Evolutionary conservation across 2,888 invertebrate species (phyloP), one percentile per base, ranked within the genome.

Genomic region (Byasa hedistus): DNA sequence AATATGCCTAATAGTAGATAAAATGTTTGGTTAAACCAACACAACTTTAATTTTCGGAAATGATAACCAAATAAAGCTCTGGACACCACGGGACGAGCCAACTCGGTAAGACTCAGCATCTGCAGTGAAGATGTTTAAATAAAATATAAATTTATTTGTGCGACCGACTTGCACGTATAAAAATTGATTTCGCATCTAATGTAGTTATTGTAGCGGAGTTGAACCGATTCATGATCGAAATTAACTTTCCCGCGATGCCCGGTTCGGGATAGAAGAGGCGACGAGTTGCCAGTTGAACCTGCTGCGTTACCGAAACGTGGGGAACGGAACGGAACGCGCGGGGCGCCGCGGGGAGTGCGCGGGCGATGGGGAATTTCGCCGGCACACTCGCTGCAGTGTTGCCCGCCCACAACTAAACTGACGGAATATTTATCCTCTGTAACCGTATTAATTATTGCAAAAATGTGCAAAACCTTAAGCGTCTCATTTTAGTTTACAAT

Each of bases 401-500:
- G 60, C 70, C 63, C 69, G 63, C 69, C 72, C 68, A 72, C 76
- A 79, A 81, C 73, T 82, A 85, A 86, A 85, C 78, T 83, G 86
- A 84, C 84, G 87, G 88, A 81, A 81, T 85, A 84, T 84, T 82
- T 77, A 77, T 81, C 83, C 84, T 84, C 78, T 82, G 82, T 87
- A 82, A 85, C 76, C 80, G 82, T 86, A 85, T 83, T 86, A 86
- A 83, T 87, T 89, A 88, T 89, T 90, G 89, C 89, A 88, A 88
- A 90, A 89, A 87, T 86, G 91, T 91, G 91, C 91, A 89, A 87
- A 90, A 89, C 84, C 79, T 87, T 87, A 91, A 91, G 91, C 89
- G 81, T 86, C 85, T 87, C 86, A 79, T 85, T 85, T 75, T 85
- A 86, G 78, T 84, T 87, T 86, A 88, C 82, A 81, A 86, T 86